Percentiles rank a stretch among this genome's conserved stretches.
phyloP scores from a whole-genome alignment of 2,888 invertebrate species.

The Sympetrum striolatum region DNA sequence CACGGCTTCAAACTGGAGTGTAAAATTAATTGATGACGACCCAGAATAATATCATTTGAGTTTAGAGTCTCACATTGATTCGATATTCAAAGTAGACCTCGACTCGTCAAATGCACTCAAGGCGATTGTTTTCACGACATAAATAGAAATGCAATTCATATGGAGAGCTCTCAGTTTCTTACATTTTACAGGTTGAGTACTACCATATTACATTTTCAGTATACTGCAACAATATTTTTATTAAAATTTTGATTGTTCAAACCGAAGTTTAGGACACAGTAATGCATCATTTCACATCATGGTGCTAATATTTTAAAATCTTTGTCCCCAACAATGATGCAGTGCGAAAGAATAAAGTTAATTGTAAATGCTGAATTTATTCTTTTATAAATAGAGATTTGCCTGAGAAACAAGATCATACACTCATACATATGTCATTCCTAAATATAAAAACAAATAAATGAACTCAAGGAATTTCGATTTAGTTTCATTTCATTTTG shows the following conservation, averaged over 20 bases:
- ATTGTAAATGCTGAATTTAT: neutral
- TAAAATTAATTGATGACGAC: too few species aligned
- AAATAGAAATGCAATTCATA: neutral
- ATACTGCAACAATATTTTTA: neutral
- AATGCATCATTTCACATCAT: too few species aligned
- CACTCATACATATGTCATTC: conserved; percentile 24
- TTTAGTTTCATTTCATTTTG: neutral
- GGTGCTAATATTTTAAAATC: too few species aligned
- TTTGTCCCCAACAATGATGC: too few species aligned
- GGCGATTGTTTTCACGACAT: neutral
- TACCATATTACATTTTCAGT: neutral
- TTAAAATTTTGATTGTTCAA: neutral
- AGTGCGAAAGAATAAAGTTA: neutral
- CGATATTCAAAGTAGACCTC: too few species aligned
- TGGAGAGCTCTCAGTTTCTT: neutral
- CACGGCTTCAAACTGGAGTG: too few species aligned
- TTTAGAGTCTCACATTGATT: too few species aligned
- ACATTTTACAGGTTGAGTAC: neutral
- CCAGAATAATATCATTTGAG: too few species aligned
- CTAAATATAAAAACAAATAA: neutral
- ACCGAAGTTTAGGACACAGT: too few species aligned
- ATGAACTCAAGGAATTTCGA: neutral
- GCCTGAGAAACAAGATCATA: conserved; percentile 27
- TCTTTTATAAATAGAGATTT: conserved; percentile 27
- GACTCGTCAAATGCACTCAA: neutral